Conservation (phyloP, 2,113 vertebrate genomes). For the Psophia crepitans region DNA sequence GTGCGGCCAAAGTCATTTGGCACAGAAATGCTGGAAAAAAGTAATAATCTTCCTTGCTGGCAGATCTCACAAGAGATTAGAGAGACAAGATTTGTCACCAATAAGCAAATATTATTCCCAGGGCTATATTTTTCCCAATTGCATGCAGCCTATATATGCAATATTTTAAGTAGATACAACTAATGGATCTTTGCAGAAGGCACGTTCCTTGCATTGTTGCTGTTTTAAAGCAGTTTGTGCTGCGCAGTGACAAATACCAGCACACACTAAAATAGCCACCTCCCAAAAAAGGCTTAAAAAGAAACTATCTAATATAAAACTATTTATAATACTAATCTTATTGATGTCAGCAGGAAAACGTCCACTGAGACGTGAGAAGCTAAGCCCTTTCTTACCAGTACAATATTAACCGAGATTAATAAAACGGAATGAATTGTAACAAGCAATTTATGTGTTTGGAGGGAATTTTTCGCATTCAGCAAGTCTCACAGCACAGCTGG, state of each 20-base stretch:
- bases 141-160: neutral
- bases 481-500: conserved; percentile 45
- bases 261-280: neutral
- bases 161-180: neutral
- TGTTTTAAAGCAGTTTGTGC: neutral
- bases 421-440: conserved; percentile 41
- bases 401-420: conserved; percentile 17
- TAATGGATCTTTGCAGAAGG: neutral
- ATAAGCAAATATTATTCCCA: neutral
- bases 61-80: neutral
- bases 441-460: conserved; percentile 21
- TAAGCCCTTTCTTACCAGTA: neutral
- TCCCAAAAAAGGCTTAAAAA: neutral
- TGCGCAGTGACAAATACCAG: neutral
- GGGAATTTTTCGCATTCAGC: conserved; percentile 12
- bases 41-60: neutral
- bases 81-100: neutral
- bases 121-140: neutral
- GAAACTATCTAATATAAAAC: neutral
- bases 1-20: neutral
- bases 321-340: neutral
- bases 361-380: neutral
- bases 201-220: neutral
- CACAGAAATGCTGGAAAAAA: neutral
- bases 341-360: neutral